Evolutionary conservation across 2,797 vertebrate species (phyloP), one percentile per base, ranked within the genome.

Genomic region (Sebastes steindachneri): DNA sequence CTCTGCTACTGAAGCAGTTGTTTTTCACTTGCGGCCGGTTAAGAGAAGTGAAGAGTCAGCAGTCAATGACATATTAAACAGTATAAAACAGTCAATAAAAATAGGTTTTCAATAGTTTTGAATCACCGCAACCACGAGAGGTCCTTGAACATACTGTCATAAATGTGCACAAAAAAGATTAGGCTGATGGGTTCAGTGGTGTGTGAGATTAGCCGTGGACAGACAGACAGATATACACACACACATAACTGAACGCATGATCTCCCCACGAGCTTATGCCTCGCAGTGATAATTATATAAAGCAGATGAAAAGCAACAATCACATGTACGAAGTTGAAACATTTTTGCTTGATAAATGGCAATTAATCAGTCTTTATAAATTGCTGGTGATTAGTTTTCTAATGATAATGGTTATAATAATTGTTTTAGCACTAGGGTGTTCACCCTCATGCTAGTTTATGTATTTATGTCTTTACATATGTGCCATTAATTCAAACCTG

Each of bases 401-500:
- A 51, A 51, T 4, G 8, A n/a, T n/a, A 51, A 48, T 48, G 45
- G 9, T 51, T 8, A n/a, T n/a, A 51, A 51, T 51, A 14, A 29
- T 48, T 51, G 21, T 37, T 54, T 37, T 14, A 9, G 23, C 31
- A 11, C 35, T 23, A 4, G 15, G 11, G 9, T 65, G 28, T 72
- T 45, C 35, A 45, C 9, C 1, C 31, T 41, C 21, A 8, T 45
- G 5, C 15, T 9, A 4, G 28, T 29, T 73, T 21, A 28, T 72
- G 59, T 60, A 28, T 74, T 51, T 17, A 25, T 53, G 21, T 35
- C 12, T 74, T 6, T 31, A 60, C 54, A 54, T 57, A 48, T n/a
- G 26, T 74, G 53, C 31, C 14, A 82, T 84, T 63, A 17, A 83
- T 74, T 70, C 19, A 53, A 10, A 58, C 37, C 57, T 15, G 53